Evolutionary conservation across 2,888 invertebrate genomes (phyloP).

Genomic region (Sphinx pinastri): DNA sequence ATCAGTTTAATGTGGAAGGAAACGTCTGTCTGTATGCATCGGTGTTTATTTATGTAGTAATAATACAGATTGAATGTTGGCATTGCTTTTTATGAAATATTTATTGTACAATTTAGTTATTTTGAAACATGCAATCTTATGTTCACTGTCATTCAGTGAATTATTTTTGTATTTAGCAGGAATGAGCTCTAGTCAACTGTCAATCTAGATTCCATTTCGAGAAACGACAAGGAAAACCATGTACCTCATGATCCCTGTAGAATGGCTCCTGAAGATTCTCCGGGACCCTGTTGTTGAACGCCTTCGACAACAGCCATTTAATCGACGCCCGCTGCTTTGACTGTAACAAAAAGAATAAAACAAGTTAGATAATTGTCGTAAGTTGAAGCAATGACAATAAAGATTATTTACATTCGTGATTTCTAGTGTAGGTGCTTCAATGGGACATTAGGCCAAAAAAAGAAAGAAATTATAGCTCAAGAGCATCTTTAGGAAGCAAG

Average conservation of each 20-base stretch:
- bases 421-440: neutral
- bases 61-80: too few species aligned
- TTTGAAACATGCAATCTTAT: neutral
- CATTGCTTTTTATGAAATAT: neutral
- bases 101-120: neutral
- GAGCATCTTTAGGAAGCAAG: slow-evolving; percentile 16
- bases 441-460: neutral
- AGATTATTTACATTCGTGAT: neutral
- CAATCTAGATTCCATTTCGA: neutral
- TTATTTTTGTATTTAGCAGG: neutral
- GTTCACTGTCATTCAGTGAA: too few species aligned
- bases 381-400: neutral
- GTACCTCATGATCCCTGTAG: slow-evolving; percentile 96
- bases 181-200: neutral
- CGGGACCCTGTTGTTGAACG: slow-evolving; percentile 97
- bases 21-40: slow-evolving; percentile 6
- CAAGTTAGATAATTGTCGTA: slow-evolving; percentile 27
- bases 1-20: slow-evolving; percentile 10
- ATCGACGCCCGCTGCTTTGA: slow-evolving; percentile 97
- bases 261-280: slow-evolving; percentile 96
- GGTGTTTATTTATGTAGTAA: neutral
- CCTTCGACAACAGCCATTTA: slow-evolving; percentile 98
- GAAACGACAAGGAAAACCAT: slow-evolving; percentile 31
- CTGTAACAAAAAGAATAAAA: slow-evolving; percentile 85
- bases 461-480: neutral